A percentile compares a stretch with the other conserved stretches of the same genome.
Evolutionary conservation across 2,888 invertebrate genomes (phyloP).

Genomic region (Nyleta sp.): DNA sequence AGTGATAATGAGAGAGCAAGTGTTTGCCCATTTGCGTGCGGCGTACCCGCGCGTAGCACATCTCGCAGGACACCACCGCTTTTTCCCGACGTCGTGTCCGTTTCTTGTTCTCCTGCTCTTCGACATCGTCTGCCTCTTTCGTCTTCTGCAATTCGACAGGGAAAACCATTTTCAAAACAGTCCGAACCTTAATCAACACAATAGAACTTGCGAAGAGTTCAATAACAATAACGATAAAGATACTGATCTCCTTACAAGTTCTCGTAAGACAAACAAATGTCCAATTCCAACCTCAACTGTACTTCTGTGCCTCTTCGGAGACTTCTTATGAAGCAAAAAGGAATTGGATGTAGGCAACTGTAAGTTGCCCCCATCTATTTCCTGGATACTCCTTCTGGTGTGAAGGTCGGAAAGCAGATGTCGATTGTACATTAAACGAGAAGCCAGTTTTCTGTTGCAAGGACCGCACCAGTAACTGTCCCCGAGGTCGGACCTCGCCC

Average conservation of each 20-base stretch:
- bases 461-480: conserved; percentile 91
- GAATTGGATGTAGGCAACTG: conserved; percentile 58
- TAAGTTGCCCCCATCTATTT: conserved; percentile 86
- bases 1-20: conserved; percentile 93
- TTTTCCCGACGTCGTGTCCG: conserved; percentile 85
- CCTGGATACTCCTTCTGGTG: conserved; percentile 81
- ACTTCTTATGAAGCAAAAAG: conserved; percentile 52
- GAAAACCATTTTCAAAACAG: no score
- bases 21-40: conserved; percentile 91
- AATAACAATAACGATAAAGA: no score
- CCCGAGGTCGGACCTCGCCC: conserved; percentile 82
- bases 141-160: conserved; percentile 53
- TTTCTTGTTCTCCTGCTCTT: conserved; percentile 63
- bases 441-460: conserved; percentile 90
- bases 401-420: conserved; percentile 91
- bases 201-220: no score
- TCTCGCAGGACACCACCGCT: conserved; percentile 87
- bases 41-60: conserved; percentile 88
- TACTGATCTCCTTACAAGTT: no score
- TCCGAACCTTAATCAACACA: no score
- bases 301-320: conserved; percentile 37
- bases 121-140: conserved; percentile 54
- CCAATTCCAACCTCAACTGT: conserved; percentile 53
- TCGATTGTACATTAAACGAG: conserved; percentile 89
- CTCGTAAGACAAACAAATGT: no score